These are phyloP conservation scores for Drepana arcuata DNA, from an alignment of 1,140 invertebrate genomes.

Conservation along the genomic window DNA sequence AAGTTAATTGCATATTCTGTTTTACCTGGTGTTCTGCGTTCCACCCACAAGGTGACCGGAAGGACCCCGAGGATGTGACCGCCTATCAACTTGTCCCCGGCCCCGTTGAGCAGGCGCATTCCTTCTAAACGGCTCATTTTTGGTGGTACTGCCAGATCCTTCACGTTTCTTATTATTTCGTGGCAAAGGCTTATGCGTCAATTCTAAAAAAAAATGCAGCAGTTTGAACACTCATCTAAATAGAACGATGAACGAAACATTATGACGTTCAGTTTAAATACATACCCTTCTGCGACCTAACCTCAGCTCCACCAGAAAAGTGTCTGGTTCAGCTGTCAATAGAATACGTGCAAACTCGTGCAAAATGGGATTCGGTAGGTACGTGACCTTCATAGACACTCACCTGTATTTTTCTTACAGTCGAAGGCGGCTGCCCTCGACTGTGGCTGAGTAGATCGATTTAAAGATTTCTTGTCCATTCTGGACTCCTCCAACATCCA, in stretches of 20 bases:
- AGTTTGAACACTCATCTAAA: no score
- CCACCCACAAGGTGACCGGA: constrained; percentile 74
- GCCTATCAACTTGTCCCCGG: constrained; percentile 77
- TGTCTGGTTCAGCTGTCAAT: no score
- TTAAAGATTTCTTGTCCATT: constrained; percentile 83
- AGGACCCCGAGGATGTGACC: constrained; percentile 80
- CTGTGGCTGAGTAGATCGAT: constrained; percentile 74
- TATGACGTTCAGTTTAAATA: no score
- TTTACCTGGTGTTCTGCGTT: constrained; percentile 82
- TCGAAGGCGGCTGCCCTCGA: constrained; percentile 76
- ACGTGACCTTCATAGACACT: constrained; percentile 23
- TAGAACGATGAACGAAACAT: no score
- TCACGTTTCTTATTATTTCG: constrained; percentile 77
- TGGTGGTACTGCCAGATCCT: constrained; percentile 70
- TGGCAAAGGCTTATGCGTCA: constrained; percentile 75
- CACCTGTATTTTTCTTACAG: constrained; percentile 81
- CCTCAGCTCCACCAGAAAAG: no score
- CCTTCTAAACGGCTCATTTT: constrained; percentile 72
- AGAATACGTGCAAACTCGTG: no score
- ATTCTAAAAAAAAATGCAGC: constrained; percentile 32
- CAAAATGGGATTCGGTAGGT: no score
- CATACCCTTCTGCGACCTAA: no score
- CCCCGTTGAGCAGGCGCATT: constrained; percentile 43
- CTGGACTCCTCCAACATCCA: constrained; percentile 71
- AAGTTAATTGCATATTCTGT: no score